Conservation (phyloP, 2,888 invertebrate species). For the Arge pagana region DNA sequence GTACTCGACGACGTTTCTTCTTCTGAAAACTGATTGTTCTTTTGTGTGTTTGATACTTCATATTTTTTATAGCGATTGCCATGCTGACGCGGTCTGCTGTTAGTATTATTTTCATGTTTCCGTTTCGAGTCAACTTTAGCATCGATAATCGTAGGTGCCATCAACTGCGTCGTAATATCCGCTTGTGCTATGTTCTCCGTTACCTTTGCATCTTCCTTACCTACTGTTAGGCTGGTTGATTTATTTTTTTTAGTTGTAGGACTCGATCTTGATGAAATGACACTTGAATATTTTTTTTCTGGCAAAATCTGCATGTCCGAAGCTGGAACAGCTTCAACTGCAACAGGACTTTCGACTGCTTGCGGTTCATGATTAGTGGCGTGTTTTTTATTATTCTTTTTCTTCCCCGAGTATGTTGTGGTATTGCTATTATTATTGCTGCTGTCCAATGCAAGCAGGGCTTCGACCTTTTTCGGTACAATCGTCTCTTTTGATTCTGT, state of each 20-base stretch:
- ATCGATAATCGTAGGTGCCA: constrained; percentile 25
- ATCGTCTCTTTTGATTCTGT: constrained; percentile 45
- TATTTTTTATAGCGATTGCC: constrained; percentile 50
- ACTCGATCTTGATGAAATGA: constrained; percentile 41
- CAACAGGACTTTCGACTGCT: constrained; percentile 5
- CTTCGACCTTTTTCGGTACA: constrained; percentile 37
- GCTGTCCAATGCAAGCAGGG: constrained; percentile 17
- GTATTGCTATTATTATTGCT: constrained; percentile 27
- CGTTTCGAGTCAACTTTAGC: constrained; percentile 41
- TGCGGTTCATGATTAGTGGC: constrained; percentile 26
- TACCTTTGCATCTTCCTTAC: constrained; percentile 45
- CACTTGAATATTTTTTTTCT: constrained; percentile 38
- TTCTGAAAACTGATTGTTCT: constrained; percentile 58
- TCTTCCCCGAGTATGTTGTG: constrained; percentile 30
- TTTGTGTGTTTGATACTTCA: constrained; percentile 50
- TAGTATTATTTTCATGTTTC: constrained; percentile 38
- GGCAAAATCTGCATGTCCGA: constrained; percentile 31
- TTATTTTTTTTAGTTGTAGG: constrained; percentile 41
- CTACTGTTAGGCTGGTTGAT: constrained; percentile 33
- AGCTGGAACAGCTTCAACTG: constrained; percentile 26
- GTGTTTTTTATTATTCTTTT: constrained; percentile 38
- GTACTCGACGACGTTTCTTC: constrained; percentile 75
- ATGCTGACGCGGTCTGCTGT: constrained; percentile 40
- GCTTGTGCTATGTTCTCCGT: constrained; percentile 56
- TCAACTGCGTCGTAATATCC: constrained; percentile 30